phyloP scores from a whole-genome alignment of 2,797 vertebrate genomes.

The Sebastes nivosus region DNA sequence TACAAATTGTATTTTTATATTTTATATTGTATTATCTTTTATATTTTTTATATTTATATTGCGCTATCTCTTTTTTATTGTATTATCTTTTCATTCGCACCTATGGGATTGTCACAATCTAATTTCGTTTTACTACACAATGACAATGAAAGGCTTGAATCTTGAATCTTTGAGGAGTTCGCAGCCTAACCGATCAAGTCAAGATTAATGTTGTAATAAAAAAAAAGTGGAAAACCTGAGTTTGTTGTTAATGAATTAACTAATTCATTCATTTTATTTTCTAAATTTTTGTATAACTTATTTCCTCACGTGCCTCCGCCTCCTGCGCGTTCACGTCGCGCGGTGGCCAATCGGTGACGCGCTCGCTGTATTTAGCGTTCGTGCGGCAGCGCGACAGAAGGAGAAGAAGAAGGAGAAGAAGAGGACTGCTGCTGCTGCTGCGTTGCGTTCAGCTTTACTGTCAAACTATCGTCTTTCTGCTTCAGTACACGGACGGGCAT shows the following conservation, averaged over 20 bases:
- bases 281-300: neutral
- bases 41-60: too few relatives aligned
- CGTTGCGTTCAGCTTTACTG: neutral
- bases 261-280: neutral
- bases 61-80: too few relatives aligned
- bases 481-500: neutral
- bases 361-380: conserved; percentile 39
- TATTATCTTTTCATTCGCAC: too few relatives aligned
- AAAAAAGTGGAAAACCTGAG: neutral
- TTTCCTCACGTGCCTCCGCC: conserved; percentile 30
- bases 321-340: conserved; percentile 58
- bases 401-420: neutral
- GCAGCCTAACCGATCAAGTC: neutral
- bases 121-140: too few relatives aligned
- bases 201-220: neutral
- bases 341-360: conserved; percentile 51
- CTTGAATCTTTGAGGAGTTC: too few relatives aligned
- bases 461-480: neutral
- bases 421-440: neutral
- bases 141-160: too few relatives aligned
- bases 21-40: too few relatives aligned
- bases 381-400: conserved; percentile 47
- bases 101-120: too few relatives aligned
- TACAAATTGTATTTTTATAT: too few relatives aligned
- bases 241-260: neutral